Percentiles rank a stretch among this genome's conserved stretches.
phyloP scores from a whole-genome alignment of 2,888 invertebrate genomes.

The Drosophila anceps region DNA sequence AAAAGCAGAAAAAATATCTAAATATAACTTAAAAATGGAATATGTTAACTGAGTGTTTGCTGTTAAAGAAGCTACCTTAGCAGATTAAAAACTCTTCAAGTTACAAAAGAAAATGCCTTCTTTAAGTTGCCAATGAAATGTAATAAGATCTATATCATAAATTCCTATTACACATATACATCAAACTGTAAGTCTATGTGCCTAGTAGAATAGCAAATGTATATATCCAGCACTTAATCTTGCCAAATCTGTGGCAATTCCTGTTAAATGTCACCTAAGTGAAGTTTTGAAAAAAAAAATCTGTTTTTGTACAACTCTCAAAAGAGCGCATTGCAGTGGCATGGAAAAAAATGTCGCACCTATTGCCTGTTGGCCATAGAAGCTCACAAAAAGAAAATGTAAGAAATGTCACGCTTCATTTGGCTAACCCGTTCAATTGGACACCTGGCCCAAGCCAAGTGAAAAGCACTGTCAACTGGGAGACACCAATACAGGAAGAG shows the following conservation, averaged over 20 bases:
- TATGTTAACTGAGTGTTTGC: too few species aligned
- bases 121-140: too few species aligned
- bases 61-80: too few species aligned
- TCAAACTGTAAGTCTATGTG: too few species aligned
- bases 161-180: too few species aligned
- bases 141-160: too few species aligned
- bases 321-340: background rate
- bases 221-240: background rate
- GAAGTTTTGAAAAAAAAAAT: background rate
- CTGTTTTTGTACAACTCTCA: background rate
- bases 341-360: background rate
- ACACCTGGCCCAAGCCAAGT: slow-evolving; percentile 65
- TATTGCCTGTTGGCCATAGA: slow-evolving; percentile 12
- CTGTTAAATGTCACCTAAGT: background rate
- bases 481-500: slow-evolving; percentile 13
- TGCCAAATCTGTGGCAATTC: background rate
- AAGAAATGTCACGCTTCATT: slow-evolving; percentile 79
- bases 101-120: too few species aligned
- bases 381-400: slow-evolving; percentile 55
- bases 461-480: slow-evolving; percentile 54
- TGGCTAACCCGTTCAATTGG: slow-evolving; percentile 71
- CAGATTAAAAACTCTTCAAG: too few species aligned
- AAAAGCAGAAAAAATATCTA: too few species aligned
- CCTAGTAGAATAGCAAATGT: too few species aligned
- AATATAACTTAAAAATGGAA: too few species aligned